A percentile compares a stretch with the other conserved stretches of the same genome.
These are phyloP conservation scores for Rhamnusium bicolor DNA, from an alignment of 2,888 invertebrate species.

Conservation along the genomic window DNA sequence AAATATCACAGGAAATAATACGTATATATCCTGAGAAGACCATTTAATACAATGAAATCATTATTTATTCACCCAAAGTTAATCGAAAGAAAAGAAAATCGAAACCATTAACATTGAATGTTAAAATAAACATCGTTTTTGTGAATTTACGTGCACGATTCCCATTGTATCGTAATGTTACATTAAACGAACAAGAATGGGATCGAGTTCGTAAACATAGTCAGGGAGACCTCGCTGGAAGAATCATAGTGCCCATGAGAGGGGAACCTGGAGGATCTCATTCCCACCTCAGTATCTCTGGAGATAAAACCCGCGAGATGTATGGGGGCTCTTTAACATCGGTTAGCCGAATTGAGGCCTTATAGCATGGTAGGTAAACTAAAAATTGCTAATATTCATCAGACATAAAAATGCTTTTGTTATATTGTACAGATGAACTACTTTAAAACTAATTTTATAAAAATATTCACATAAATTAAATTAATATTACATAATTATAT, in stretches of 20 bases:
- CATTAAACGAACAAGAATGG: conserved; percentile 70
- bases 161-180: conserved; percentile 70
- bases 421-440: too few relatives aligned
- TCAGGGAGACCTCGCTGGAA: conserved; percentile 67
- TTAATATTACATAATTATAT: too few relatives aligned
- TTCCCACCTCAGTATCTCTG: conserved; percentile 67
- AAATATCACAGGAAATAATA: too few relatives aligned
- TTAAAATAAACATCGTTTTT: conserved; percentile 66
- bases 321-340: conserved; percentile 70
- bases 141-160: conserved; percentile 64
- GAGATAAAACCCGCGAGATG: conserved; percentile 67
- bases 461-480: too few relatives aligned
- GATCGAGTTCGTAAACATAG: conserved; percentile 69
- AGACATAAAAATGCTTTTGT: neutral
- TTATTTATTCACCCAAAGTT: conserved; percentile 20
- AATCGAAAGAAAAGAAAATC: conserved; percentile 33
- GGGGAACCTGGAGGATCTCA: conserved; percentile 66
- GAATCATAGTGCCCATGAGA: conserved; percentile 71
- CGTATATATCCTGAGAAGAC: neutral
- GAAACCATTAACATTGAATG: conserved; percentile 58
- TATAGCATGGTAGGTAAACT: conserved; percentile 17
- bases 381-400: neutral
- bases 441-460: too few relatives aligned
- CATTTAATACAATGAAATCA: conserved; percentile 5
- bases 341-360: conserved; percentile 57